Conservation (phyloP, 1,140 invertebrate genomes). For the Globodera ellingtonae region DNA sequence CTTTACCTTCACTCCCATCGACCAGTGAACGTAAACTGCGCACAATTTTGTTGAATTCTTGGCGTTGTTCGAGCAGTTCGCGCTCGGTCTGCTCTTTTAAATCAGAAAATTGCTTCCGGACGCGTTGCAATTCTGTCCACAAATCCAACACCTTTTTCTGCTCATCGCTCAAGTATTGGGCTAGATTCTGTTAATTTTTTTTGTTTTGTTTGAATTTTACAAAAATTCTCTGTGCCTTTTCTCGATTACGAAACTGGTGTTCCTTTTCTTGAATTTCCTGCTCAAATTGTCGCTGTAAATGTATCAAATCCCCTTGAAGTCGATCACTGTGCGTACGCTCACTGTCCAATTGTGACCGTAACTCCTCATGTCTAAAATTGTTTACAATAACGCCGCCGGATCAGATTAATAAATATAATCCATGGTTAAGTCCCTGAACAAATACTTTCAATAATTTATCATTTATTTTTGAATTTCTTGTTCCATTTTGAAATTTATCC, state of each 20-base stretch:
- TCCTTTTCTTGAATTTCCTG: conserved; percentile 60
- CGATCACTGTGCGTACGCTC: conserved; percentile 56
- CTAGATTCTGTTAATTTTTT: conserved; percentile 55
- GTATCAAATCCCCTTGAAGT: conserved; percentile 58
- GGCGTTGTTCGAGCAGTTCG: conserved; percentile 50
- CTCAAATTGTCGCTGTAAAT: conserved; percentile 59
- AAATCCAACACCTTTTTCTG: conserved; percentile 65
- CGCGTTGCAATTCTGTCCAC: conserved; percentile 63
- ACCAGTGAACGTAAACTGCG: conserved; percentile 44
- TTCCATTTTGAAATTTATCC: background rate
- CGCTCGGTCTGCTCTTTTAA: conserved; percentile 57
- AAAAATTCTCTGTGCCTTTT: conserved; percentile 39
- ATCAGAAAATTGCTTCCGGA: conserved; percentile 61
- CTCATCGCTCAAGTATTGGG: conserved; percentile 64
- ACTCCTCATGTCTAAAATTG: conserved; percentile 57
- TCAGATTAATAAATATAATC: background rate
- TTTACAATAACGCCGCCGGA: too few relatives aligned
- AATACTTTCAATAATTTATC: too few relatives aligned
- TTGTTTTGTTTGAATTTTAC: background rate
- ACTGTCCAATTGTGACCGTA: conserved; percentile 58
- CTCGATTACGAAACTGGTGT: conserved; percentile 52
- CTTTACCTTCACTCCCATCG: conserved; percentile 13
- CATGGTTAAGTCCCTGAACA: background rate
- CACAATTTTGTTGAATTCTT: conserved; percentile 56
- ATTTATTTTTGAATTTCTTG: background rate